phyloP scores from a whole-genome alignment of 2,797 vertebrate genomes.

The Limosa lapponica region DNA sequence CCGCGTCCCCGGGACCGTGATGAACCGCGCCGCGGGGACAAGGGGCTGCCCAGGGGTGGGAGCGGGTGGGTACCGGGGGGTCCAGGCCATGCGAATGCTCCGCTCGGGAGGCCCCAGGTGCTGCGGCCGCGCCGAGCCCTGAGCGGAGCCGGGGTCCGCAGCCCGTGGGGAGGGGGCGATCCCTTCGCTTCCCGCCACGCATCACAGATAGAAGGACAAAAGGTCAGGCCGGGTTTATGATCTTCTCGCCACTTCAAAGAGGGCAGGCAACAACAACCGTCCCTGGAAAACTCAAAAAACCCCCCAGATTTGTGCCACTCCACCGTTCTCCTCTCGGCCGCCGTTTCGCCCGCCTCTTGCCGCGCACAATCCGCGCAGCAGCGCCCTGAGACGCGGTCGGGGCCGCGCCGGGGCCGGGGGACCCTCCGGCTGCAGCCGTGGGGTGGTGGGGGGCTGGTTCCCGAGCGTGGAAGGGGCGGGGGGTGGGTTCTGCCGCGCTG shows the following conservation, averaged over 20 bases:
- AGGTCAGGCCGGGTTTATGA: slow-evolving; percentile 16
- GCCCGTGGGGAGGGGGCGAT: neutral
- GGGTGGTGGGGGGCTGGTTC: fast-evolving
- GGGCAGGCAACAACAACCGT: neutral
- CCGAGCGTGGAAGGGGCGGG: no score
- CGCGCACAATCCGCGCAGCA: neutral
- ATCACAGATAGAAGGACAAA: slow-evolving; percentile 63
- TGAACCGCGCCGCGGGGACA: neutral
- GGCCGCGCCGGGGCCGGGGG: neutral
- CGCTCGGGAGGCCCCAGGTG: neutral
- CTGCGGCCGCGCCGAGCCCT: slow-evolving; percentile 17
- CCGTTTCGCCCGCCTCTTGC: neutral
- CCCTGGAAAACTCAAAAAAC: neutral
- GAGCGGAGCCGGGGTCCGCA: neutral
- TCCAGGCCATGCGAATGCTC: neutral
- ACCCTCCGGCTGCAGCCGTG: neutral
- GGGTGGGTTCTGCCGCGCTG: fast-evolving
- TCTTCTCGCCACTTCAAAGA: neutral
- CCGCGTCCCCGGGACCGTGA: neutral
- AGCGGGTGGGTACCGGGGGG: neutral
- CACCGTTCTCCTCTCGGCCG: neutral
- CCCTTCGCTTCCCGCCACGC: slow-evolving; percentile 56
- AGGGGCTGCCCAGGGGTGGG: neutral
- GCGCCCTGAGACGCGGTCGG: neutral
- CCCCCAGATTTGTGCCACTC: neutral